These are phyloP conservation scores for Brenthis daphne DNA, from an alignment of 2,888 invertebrate genomes.

Conservation along the genomic window DNA sequence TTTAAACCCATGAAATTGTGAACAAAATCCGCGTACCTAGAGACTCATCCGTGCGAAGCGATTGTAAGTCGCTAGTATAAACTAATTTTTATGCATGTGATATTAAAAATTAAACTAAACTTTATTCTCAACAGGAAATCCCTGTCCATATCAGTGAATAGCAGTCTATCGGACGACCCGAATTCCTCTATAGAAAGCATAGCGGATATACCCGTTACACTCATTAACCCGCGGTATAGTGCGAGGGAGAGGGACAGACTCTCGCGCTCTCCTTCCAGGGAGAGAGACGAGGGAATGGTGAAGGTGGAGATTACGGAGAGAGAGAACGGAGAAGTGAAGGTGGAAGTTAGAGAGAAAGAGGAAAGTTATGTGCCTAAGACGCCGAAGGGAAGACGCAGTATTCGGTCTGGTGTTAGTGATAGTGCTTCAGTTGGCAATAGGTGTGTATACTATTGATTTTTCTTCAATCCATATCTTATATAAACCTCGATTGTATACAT, in stretches of 20 bases:
- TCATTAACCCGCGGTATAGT: slow-evolving; percentile 67
- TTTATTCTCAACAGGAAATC: slow-evolving; percentile 54
- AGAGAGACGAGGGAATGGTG: slow-evolving; percentile 32
- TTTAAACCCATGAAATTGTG: too few species aligned
- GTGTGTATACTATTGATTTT: slow-evolving; percentile 45
- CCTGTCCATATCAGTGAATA: slow-evolving; percentile 69
- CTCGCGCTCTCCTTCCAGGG: slow-evolving; percentile 23
- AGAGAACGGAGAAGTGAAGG: slow-evolving; percentile 26
- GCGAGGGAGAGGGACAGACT: slow-evolving; percentile 23
- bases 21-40: too few species aligned
- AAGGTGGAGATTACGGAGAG: slow-evolving; percentile 35
- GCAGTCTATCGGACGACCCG: slow-evolving; percentile 72
- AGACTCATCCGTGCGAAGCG: too few species aligned
- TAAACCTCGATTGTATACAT: not conserved
- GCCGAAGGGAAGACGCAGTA: slow-evolving; percentile 59
- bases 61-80: too few species aligned
- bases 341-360: slow-evolving; percentile 31
- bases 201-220: slow-evolving; percentile 70
- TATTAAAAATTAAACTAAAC: not conserved
- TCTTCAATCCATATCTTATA: not conserved
- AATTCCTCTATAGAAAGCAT: slow-evolving; percentile 73
- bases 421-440: slow-evolving; percentile 54
- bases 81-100: too few species aligned
- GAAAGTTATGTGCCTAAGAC: slow-evolving; percentile 51
- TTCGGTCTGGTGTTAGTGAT: slow-evolving; percentile 51